These are phyloP conservation scores for Tachysurus fulvidraco DNA, from an alignment of 2,113 vertebrate species.

Conservation along the genomic window DNA sequence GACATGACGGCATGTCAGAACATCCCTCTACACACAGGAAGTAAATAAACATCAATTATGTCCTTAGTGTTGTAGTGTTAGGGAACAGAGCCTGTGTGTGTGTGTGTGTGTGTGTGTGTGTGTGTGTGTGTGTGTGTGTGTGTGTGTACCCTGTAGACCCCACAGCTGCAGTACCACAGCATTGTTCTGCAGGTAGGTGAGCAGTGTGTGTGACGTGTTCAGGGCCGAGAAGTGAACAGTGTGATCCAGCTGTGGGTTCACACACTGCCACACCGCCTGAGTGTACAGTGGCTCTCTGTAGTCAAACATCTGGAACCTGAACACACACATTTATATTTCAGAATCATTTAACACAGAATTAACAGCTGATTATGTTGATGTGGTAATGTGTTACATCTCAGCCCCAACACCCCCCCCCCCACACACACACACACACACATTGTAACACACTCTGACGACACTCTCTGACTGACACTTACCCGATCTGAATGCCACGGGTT, in stretches of 20 bases:
- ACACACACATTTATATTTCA: not conserved
- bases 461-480: constrained; percentile 65
- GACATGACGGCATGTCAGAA: constrained; percentile 61
- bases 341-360: not conserved
- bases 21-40: constrained; percentile 76
- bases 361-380: not conserved
- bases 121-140: constrained; percentile 23
- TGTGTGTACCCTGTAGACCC: constrained; percentile 83
- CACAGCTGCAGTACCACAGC: constrained; percentile 86
- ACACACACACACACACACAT: constrained; percentile 37
- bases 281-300: constrained; percentile 75
- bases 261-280: constrained; percentile 78
- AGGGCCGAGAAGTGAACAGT: constrained; percentile 75
- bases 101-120: not conserved
- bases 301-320: constrained; percentile 82
- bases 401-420: too few species aligned
- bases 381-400: not conserved
- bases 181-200: constrained; percentile 82
- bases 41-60: not conserved
- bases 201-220: constrained; percentile 74
- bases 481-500: constrained; percentile 80
- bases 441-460: constrained; percentile 51
- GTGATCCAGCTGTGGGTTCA: constrained; percentile 80
- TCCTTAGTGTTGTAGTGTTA: not conserved
- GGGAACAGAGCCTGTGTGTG: not conserved